phyloP scores from a whole-genome alignment of 2,797 vertebrate genomes.

The Pelobates cultripes region DNA sequence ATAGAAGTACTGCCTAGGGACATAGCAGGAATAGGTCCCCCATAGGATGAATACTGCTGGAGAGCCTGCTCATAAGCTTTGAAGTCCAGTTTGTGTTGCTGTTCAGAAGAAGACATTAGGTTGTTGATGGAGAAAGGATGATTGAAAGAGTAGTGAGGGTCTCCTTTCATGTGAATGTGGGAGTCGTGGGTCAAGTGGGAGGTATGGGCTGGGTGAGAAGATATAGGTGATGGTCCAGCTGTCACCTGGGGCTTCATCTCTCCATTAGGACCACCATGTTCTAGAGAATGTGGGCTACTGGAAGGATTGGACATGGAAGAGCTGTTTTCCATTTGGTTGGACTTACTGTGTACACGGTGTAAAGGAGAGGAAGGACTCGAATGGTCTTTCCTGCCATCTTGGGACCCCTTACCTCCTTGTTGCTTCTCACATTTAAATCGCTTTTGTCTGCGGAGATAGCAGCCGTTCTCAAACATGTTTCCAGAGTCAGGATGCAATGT shows the following conservation, averaged over 20 bases:
- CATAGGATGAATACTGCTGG: slow-evolving; percentile 91
- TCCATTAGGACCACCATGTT: slow-evolving; percentile 74
- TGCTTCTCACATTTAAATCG: slow-evolving; percentile 97
- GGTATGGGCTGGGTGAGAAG: slow-evolving; percentile 69
- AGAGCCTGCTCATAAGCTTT: slow-evolving; percentile 94
- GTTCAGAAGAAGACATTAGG: slow-evolving; percentile 95
- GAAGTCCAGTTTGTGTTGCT: slow-evolving; percentile 98
- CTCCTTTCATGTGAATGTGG: slow-evolving; percentile 91
- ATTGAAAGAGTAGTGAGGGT: slow-evolving; percentile 96
- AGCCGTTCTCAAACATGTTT: slow-evolving; percentile 98
- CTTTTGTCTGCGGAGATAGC: slow-evolving; percentile 94
- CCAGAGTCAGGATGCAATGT: slow-evolving; percentile 94
- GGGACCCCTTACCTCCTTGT: slow-evolving; percentile 66
- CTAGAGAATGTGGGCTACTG: slow-evolving; percentile 81
- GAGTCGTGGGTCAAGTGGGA: slow-evolving; percentile 86
- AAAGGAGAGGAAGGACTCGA: slow-evolving; percentile 74
- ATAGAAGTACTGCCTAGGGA: slow-evolving; percentile 77
- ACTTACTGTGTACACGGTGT: slow-evolving; percentile 74
- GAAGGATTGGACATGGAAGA: slow-evolving; percentile 78
- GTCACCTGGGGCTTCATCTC: slow-evolving; percentile 82
- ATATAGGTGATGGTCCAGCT: slow-evolving; percentile 76
- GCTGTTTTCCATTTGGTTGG: slow-evolving; percentile 77
- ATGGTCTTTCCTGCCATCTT: slow-evolving; percentile 83
- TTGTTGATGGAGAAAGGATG: slow-evolving; percentile 99
- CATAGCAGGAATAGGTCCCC: slow-evolving; percentile 78